phyloP scores from a whole-genome alignment of 2,797 vertebrate genomes.

The Sebastes nivosus region DNA sequence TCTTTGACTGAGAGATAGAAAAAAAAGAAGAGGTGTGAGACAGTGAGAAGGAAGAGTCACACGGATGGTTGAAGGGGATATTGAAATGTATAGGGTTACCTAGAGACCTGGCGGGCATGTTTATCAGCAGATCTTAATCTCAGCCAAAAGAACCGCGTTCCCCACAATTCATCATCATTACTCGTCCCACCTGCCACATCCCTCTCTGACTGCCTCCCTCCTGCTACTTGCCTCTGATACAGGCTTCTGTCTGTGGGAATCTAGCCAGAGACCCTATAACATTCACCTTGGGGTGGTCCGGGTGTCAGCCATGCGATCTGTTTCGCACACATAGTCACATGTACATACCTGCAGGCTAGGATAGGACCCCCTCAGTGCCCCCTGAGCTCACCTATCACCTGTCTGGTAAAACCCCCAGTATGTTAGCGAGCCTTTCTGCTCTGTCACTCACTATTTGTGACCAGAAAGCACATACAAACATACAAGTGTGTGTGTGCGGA shows the following conservation, averaged over 20 bases:
- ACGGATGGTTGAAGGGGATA: slow-evolving; percentile 26
- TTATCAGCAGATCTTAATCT: slow-evolving; percentile 85
- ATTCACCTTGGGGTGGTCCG: slow-evolving; percentile 60
- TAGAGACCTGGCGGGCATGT: slow-evolving; percentile 70
- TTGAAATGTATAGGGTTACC: slow-evolving; percentile 72
- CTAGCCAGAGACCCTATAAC: slow-evolving; percentile 17
- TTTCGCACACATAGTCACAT: slow-evolving; percentile 66
- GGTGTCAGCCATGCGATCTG: slow-evolving; percentile 62
- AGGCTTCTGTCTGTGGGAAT: slow-evolving; percentile 39
- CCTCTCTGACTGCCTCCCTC: slow-evolving; percentile 31
- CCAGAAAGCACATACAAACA: slow-evolving; percentile 47
- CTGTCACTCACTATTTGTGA: slow-evolving; percentile 60
- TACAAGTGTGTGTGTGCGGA: slow-evolving; percentile 28
- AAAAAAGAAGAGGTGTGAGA: slow-evolving; percentile 12
- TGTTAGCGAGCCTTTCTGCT: slow-evolving; percentile 50
- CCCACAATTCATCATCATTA: slow-evolving; percentile 77
- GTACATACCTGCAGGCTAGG: slow-evolving; percentile 64
- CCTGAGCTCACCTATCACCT: slow-evolving; percentile 59
- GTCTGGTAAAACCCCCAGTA: slow-evolving; percentile 56
- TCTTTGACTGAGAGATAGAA: not conserved
- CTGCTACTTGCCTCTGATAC: slow-evolving; percentile 19
- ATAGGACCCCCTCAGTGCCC: slow-evolving; percentile 13
- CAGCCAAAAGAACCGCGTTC: slow-evolving; percentile 70
- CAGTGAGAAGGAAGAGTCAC: slow-evolving; percentile 16
- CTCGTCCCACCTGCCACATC: slow-evolving; percentile 58